Percentiles rank a stretch among this genome's conserved stretches.
Conservation (phyloP, 1,140 invertebrate species). For the Drosophila mojavensis region DNA sequence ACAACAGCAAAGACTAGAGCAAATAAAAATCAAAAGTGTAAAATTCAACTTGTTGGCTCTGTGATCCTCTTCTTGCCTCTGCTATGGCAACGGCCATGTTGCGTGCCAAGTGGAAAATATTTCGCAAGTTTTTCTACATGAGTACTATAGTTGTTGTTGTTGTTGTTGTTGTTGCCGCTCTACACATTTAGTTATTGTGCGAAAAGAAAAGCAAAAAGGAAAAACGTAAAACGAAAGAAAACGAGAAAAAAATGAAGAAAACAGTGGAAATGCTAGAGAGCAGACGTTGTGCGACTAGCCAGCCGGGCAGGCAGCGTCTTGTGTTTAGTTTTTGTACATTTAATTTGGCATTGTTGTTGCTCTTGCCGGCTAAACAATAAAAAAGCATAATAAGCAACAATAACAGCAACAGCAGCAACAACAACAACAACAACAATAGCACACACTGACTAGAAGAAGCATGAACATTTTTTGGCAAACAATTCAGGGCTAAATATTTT, state of each 20-base stretch:
- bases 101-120: conserved; percentile 83
- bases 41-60: conserved; percentile 64
- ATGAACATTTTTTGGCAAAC: conserved; percentile 78
- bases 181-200: conserved; percentile 76
- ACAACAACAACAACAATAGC: conserved; percentile 3
- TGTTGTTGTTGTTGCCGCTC: conserved; percentile 30
- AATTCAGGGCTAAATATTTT: conserved; percentile 82
- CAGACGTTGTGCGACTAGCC: conserved; percentile 13
- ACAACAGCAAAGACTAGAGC: conserved; percentile 12
- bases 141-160: conserved; percentile 21
- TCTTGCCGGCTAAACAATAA: conserved; percentile 73
- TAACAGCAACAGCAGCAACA: conserved; percentile 11
- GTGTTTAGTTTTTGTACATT: conserved; percentile 74
- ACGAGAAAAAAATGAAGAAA: conserved; percentile 3
- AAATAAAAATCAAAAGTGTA: conserved; percentile 72
- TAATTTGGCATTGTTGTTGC: conserved; percentile 58
- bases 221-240: not conserved
- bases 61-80: conserved; percentile 9
- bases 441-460: conserved; percentile 39
- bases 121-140: conserved; percentile 77
- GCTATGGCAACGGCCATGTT: conserved; percentile 56
- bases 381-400: conserved; percentile 60
- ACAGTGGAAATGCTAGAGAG: conserved; percentile 53
- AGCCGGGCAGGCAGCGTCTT: conserved; percentile 55
- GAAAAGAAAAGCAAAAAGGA: conserved; percentile 47